phyloP scores from a whole-genome alignment of 2,797 vertebrate species.

The Dallia pectoralis region DNA sequence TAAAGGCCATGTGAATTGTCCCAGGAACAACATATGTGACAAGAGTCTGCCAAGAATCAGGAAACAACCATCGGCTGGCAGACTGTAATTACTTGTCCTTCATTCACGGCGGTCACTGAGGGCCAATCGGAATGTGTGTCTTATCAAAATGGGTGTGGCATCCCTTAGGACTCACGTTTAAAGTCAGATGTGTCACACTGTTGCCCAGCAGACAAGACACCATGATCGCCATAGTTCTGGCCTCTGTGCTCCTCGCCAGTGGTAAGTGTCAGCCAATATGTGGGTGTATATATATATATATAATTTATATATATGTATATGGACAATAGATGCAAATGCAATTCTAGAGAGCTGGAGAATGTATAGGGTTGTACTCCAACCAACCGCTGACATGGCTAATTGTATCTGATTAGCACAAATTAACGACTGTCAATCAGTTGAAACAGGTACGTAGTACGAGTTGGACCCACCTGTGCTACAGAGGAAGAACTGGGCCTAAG shows the following conservation, averaged over 20 bases:
- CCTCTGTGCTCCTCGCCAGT: conserved; percentile 74
- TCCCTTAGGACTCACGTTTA: conserved; percentile 59
- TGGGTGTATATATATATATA: conserved; percentile 26
- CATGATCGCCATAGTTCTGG: conserved; percentile 75
- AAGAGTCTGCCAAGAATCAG: background rate
- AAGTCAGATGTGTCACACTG: conserved; percentile 45
- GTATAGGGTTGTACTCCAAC: background rate
- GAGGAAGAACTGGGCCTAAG: background rate
- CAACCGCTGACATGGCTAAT: background rate
- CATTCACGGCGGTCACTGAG: background rate
- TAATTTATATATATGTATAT: conserved; percentile 24
- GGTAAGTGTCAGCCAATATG: conserved; percentile 66
- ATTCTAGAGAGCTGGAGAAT: background rate
- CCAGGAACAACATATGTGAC: conserved; percentile 54
- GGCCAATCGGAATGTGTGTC: conserved; percentile 51
- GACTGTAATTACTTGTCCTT: background rate
- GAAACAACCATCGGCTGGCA: conserved; percentile 45
- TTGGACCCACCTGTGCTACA: too few relatives aligned
- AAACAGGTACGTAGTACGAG: background rate
- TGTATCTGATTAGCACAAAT: background rate
- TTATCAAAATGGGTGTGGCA: conserved; percentile 32
- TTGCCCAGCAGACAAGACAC: conserved; percentile 63
- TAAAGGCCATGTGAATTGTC: conserved; percentile 54
- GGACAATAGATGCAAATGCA: background rate
- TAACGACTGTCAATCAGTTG: background rate